These are phyloP conservation scores for Metridium senile DNA, from an alignment of 92 coral and sea anemone species.

Conservation along the genomic window DNA sequence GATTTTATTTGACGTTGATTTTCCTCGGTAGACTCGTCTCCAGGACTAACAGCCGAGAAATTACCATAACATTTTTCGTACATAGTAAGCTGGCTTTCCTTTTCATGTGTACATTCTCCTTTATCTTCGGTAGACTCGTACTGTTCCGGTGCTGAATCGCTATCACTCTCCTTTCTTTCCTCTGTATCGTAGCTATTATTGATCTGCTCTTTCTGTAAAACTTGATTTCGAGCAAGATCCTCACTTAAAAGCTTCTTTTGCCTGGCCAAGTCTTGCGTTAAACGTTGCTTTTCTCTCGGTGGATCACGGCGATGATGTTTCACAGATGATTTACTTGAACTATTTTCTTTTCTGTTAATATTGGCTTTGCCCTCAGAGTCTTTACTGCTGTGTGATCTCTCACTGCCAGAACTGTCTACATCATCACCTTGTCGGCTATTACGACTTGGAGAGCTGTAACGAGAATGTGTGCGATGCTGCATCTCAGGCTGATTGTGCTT, in stretches of 20 bases:
- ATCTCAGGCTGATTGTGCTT: conserved; percentile 32
- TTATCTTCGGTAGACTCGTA: conserved; percentile 29
- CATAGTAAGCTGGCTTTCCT: conserved; percentile 59
- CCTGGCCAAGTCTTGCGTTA: conserved; percentile 96
- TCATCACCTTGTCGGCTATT: conserved; percentile 52
- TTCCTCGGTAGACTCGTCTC: conserved; percentile 41
- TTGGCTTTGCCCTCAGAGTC: conserved; percentile 21
- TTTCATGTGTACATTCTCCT: conserved; percentile 27
- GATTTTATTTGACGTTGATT: conserved; percentile 36
- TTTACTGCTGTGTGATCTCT: conserved; percentile 40
- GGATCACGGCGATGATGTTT: conserved; percentile 81
- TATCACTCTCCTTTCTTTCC: conserved; percentile 39
- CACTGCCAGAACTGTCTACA: conserved; percentile 36
- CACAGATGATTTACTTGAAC: conserved; percentile 37
- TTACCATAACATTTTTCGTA: conserved; percentile 80
- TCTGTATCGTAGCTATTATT: conserved; percentile 48
- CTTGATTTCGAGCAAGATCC: conserved; percentile 94
- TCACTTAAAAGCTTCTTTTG: conserved; percentile 91
- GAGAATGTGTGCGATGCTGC: conserved; percentile 44
- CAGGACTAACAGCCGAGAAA: conserved; percentile 48
- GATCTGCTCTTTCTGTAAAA: conserved; percentile 77
- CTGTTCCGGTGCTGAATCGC: conserved; percentile 43
- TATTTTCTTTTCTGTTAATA: conserved; percentile 12
- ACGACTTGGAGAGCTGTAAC: conserved; percentile 67
- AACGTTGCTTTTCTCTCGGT: conserved; percentile 96